These are phyloP conservation scores for Tonatia bakeri DNA, from an alignment of 2,113 vertebrate genomes.

Conservation along the genomic window DNA sequence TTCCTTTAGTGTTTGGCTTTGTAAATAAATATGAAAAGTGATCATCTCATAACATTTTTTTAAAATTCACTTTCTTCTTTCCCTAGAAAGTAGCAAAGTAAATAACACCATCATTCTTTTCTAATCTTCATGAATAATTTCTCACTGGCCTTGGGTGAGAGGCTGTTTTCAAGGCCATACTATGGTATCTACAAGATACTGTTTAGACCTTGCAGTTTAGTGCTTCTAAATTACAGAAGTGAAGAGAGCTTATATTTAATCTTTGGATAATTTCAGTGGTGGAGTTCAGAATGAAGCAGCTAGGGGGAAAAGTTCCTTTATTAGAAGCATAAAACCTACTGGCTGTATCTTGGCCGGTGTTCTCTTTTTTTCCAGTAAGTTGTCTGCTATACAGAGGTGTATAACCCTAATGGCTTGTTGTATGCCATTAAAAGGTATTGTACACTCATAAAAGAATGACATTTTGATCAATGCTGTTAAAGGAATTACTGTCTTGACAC, in stretches of 20 bases:
- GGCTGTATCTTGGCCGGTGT: conserved; percentile 80
- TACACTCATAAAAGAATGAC: conserved; percentile 96
- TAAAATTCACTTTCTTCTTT: conserved; percentile 48
- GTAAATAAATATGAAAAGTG: conserved; percentile 59
- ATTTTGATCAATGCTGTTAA: conserved; percentile 97
- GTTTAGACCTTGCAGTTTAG: conserved; percentile 17
- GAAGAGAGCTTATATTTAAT: conserved; percentile 47
- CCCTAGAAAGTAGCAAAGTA: conserved; percentile 37
- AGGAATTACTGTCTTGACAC: conserved; percentile 97
- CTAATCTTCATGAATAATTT: conserved; percentile 63
- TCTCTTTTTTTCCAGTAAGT: conserved; percentile 86
- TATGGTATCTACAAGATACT: not conserved
- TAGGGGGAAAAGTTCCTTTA: conserved; percentile 60
- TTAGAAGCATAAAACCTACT: conserved; percentile 72
- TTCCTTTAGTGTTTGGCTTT: conserved; percentile 48
- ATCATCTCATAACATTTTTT: conserved; percentile 35
- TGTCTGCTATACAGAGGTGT: conserved; percentile 83
- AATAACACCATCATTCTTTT: conserved; percentile 47
- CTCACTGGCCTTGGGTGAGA: conserved; percentile 7
- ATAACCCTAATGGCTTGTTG: conserved; percentile 91
- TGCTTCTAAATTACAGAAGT: conserved; percentile 38
- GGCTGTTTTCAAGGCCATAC: conserved; percentile 33
- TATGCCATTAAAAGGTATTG: conserved; percentile 94
- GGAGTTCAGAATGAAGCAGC: conserved; percentile 62
- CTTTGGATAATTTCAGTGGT: conserved; percentile 69